These are phyloP conservation scores for Theropithecus gelada DNA, from an alignment of 2,113 vertebrate species.

Conservation along the genomic window DNA sequence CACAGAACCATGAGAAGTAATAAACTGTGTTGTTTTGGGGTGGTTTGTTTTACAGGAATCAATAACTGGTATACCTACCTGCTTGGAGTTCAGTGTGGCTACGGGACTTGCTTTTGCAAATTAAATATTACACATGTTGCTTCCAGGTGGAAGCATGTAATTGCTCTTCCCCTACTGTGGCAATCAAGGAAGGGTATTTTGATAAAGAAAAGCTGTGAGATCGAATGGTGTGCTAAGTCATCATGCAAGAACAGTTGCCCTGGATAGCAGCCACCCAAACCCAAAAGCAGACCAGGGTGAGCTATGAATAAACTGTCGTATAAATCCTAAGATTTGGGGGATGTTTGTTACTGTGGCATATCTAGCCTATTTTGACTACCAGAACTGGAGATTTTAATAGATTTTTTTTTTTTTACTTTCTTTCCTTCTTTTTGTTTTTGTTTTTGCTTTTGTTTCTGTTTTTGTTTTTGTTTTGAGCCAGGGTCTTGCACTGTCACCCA, in stretches of 20 bases:
- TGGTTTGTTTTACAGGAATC: not conserved
- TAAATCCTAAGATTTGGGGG: not conserved
- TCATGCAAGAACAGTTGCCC: not conserved
- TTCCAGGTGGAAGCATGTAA: not conserved
- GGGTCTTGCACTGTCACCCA: too few species aligned
- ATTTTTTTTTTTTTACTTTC: not conserved
- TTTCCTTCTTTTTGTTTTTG: too few species aligned
- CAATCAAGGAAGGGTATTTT: not conserved
- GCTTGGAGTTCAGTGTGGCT: not conserved
- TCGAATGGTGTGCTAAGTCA: not conserved
- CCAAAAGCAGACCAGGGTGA: not conserved
- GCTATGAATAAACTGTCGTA: not conserved
- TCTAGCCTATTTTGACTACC: not conserved
- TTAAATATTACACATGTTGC: not conserved
- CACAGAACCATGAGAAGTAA: not conserved
- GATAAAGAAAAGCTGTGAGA: not conserved
- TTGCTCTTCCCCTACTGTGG: not conserved
- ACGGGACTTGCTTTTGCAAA: not conserved
- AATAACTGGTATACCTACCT: not conserved
- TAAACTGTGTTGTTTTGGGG: not conserved
- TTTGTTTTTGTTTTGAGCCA: too few species aligned
- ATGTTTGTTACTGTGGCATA: not conserved
- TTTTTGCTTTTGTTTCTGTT: too few species aligned
- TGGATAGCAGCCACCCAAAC: not conserved
- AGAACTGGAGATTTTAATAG: conserved; percentile 1